Base-by-base conservation (phyloP, 92 coral and sea anemone genomes). In the Parazoanthus darwini region DNA sequence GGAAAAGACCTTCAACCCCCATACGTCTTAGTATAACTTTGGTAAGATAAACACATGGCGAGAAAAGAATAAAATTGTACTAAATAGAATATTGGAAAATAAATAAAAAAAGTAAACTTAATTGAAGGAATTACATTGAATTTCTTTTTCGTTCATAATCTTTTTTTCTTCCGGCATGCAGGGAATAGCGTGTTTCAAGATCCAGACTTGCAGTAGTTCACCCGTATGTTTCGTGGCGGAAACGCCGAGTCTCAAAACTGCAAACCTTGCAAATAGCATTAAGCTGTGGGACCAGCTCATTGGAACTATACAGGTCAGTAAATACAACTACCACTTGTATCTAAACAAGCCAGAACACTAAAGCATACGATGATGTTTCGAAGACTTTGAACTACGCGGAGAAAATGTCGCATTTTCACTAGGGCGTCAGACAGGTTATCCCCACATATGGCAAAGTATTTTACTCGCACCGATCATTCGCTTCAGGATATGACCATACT, bases 151-250 rank as follows among this genome's bases (percentile, higher is more conserved):
- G n/a, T 70, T 74, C n/a, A 37, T 23, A 7, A 14, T 75, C n/a
- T 5, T 22, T 76, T 11, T 76, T 37, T 8, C 25, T 16, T 22
- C 51, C 80, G 37, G 1, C 48, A 29, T 29, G 33, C 33, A 84
- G 87, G 87, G 87, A 16, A 71, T 84, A 1, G 87, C 87, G 25
- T 84, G 87, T 26, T 84, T 84, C 22, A 84, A 71, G 66, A 84
- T 84, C 37, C 66, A 84, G 87, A 84, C 87, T 7, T 84, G 87
- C 44, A 72, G 9, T 7, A 71, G 78, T 33, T n/a, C 42, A 6
- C 79, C 87, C 10, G 44, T 84, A n/a, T 84, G 87, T 16, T 71
- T 84, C 33, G 87, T 84, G 3, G 87, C 77, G 6, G 51, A 68
- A 44, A 84, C 87, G 16, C 87, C 87, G 16, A 71, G 87, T 9